Evolutionary conservation across 2,888 invertebrate species (phyloP).

Genomic region (Drosophila phalerata): DNA sequence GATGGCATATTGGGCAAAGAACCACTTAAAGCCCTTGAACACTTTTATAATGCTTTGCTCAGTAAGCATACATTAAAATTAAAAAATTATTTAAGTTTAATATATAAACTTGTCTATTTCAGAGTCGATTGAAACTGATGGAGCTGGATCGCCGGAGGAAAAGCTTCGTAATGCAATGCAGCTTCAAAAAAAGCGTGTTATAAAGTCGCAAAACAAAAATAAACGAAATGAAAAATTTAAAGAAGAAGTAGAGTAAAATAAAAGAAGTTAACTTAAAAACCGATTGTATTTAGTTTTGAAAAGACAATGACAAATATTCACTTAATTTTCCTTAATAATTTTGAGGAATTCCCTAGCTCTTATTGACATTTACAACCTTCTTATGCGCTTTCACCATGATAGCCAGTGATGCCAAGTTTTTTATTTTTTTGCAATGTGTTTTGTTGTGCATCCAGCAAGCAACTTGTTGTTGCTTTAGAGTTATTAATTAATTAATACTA

Average conservation of each 20-base stretch:
- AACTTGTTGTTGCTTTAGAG: neutral
- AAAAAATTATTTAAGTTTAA: neutral
- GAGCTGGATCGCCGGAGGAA: neutral
- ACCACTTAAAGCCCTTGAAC: neutral
- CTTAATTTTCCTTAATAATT: too few relatives aligned
- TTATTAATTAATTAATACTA: neutral
- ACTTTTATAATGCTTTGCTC: neutral
- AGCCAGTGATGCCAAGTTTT: too few relatives aligned
- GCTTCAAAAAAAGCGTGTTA: neutral
- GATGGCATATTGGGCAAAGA: neutral
- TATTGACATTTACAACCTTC: slow-evolving; percentile 14
- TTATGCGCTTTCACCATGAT: neutral
- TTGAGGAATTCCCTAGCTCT: too few relatives aligned
- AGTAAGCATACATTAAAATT: neutral
- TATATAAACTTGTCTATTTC: neutral
- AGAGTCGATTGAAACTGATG: neutral
- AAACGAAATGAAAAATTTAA: neutral
- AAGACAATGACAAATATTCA: too few relatives aligned
- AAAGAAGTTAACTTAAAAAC: too few relatives aligned
- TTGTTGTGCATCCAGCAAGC: neutral
- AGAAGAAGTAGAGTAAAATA: neutral
- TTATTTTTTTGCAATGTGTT: too few relatives aligned
- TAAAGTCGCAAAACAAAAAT: neutral
- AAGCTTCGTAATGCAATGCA: neutral
- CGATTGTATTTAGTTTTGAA: too few relatives aligned